Percentiles rank a stretch among this genome's conserved stretches.
Evolutionary conservation across 2,113 vertebrate genomes (phyloP).

Genomic region (Centrocercus urophasianus): DNA sequence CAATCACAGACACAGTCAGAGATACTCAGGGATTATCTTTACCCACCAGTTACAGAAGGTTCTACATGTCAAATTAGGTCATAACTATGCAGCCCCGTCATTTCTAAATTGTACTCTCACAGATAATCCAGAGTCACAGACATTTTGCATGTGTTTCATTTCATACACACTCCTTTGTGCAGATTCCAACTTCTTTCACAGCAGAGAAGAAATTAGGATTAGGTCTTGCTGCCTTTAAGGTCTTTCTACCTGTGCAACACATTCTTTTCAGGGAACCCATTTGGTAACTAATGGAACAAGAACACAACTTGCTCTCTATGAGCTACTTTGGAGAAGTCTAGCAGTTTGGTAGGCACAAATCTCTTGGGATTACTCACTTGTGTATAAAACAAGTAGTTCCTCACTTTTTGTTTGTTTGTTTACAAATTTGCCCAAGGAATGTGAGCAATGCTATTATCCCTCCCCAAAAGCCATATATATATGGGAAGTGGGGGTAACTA

Average conservation of each 20-base stretch:
- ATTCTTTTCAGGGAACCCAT: not conserved
- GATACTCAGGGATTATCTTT: not conserved
- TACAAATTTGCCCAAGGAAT: not conserved
- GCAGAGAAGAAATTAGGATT: not conserved
- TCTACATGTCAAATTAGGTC: not conserved
- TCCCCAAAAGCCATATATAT: not conserved
- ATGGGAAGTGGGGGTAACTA: not conserved
- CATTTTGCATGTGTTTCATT: not conserved
- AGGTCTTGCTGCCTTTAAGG: not conserved
- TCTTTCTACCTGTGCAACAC: not conserved
- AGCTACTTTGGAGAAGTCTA: not conserved
- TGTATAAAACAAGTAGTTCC: not conserved
- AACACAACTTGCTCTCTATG: not conserved
- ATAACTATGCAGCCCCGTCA: not conserved
- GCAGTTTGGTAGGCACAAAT: not conserved
- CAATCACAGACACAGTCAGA: not conserved
- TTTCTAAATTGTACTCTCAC: not conserved
- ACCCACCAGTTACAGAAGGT: not conserved
- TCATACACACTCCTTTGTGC: not conserved
- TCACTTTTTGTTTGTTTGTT: not conserved
- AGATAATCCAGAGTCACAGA: not conserved
- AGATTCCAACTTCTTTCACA: not conserved
- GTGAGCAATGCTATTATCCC: not conserved
- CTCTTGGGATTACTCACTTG: not conserved
- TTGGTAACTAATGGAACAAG: not conserved